A percentile compares a stretch with the other conserved stretches of the same genome.
Evolutionary conservation across 1,140 invertebrate genomes (phyloP).

Genomic region (Penaeus japonicus): DNA sequence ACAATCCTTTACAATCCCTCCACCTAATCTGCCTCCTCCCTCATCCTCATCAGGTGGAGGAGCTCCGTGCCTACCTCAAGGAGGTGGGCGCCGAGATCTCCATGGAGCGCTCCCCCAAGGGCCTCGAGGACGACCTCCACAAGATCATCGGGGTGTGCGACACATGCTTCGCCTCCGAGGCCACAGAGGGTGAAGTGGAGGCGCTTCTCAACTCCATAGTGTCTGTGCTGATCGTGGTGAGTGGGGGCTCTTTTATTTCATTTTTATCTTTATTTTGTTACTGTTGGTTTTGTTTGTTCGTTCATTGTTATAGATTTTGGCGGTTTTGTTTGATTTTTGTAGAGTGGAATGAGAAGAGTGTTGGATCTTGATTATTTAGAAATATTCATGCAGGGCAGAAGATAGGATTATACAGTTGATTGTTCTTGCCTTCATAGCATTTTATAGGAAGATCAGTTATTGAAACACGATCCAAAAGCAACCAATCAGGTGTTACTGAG

Average conservation of each 20-base stretch:
- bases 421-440: too few relatives aligned
- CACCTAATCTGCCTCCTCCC: too few relatives aligned
- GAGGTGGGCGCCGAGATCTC: slow-evolving; percentile 88
- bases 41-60: slow-evolving; percentile 76
- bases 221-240: slow-evolving; percentile 88
- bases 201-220: slow-evolving; percentile 76
- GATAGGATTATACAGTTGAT: too few relatives aligned
- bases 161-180: slow-evolving; percentile 79
- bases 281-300: neutral
- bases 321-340: neutral
- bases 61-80: slow-evolving; percentile 88
- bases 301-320: neutral
- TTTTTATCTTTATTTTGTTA: neutral
- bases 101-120: slow-evolving; percentile 86
- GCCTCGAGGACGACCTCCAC: slow-evolving; percentile 90
- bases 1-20: slow-evolving; percentile 29
- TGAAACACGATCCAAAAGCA: too few relatives aligned
- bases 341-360: too few relatives aligned
- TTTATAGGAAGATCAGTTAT: too few relatives aligned
- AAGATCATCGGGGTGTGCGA: slow-evolving; percentile 95
- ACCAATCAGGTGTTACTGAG: too few relatives aligned
- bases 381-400: too few relatives aligned
- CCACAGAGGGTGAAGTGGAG: slow-evolving; percentile 63
- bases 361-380: too few relatives aligned
- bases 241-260: slow-evolving; percentile 60